Percentiles rank a stretch among this genome's conserved stretches.
Conservation (phyloP, 2,797 vertebrate species). For the Hapalemur alaotrensis region DNA sequence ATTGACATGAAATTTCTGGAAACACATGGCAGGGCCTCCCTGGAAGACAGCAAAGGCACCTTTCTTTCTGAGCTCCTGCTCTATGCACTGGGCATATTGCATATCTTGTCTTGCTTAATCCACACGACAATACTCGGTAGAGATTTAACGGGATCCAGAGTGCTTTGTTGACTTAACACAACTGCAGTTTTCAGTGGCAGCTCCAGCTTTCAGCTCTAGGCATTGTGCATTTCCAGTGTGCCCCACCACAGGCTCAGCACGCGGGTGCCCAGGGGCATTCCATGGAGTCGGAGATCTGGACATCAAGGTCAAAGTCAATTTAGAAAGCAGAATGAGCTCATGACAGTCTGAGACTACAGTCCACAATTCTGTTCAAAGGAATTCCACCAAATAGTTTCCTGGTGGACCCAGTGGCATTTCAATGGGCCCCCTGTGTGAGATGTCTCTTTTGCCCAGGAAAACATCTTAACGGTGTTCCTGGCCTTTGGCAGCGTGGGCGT, state of each 20-base stretch:
- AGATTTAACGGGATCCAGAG: background rate
- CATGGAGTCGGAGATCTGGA: background rate
- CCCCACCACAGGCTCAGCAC: rapidly evolving
- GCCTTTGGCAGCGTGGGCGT: background rate
- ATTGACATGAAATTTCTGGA: background rate
- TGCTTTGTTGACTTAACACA: background rate
- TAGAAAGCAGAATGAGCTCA: background rate
- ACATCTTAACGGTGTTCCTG: background rate
- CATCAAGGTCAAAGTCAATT: background rate
- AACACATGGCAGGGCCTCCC: background rate
- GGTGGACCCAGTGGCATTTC: background rate
- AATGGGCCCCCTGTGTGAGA: background rate
- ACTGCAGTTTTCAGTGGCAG: background rate
- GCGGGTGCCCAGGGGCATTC: background rate
- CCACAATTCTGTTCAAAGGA: background rate
- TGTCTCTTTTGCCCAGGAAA: background rate
- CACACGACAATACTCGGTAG: background rate
- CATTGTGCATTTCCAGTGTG: background rate
- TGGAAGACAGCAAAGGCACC: background rate
- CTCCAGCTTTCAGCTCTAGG: rapidly evolving
- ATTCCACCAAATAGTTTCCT: background rate
- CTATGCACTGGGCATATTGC: too few relatives aligned
- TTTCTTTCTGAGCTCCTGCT: background rate
- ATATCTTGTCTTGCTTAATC: background rate
- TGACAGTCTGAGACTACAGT: background rate